These are phyloP conservation scores for Urocitellus parryii DNA, from an alignment of 2,113 vertebrate genomes.

Conservation along the genomic window DNA sequence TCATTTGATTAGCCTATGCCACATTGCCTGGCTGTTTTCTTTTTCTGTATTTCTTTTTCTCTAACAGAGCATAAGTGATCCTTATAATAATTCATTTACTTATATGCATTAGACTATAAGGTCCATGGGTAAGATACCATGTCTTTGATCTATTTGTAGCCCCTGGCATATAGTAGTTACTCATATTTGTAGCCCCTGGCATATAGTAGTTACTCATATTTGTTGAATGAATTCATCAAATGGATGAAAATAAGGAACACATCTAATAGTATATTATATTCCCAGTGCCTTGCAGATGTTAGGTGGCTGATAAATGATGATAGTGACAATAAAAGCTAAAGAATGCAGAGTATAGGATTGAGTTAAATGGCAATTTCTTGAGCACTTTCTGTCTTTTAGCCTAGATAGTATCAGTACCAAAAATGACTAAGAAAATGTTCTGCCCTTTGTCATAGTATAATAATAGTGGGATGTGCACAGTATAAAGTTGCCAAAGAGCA, in stretches of 20 bases:
- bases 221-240: conserved; percentile 31
- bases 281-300: neutral
- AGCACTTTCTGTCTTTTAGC: conserved; percentile 39
- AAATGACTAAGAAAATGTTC: neutral
- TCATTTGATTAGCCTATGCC: neutral
- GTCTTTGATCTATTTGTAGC: neutral
- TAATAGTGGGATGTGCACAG: neutral
- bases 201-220: neutral
- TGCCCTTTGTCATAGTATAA: neutral
- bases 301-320: neutral
- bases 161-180: neutral
- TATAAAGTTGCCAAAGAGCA: neutral
- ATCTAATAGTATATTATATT: neutral
- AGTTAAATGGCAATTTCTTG: conserved; percentile 16
- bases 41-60: neutral
- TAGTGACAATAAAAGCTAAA: conserved; percentile 29
- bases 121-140: neutral
- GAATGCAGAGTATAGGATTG: neutral
- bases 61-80: neutral
- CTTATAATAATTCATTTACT: neutral
- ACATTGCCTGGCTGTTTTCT: neutral
- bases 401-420: neutral
- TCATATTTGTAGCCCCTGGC: conserved; percentile 33
- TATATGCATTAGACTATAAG: neutral
- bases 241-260: neutral